Base-by-base conservation (phyloP, 2,797 vertebrate genomes). In the Lepus townsendii region DNA sequence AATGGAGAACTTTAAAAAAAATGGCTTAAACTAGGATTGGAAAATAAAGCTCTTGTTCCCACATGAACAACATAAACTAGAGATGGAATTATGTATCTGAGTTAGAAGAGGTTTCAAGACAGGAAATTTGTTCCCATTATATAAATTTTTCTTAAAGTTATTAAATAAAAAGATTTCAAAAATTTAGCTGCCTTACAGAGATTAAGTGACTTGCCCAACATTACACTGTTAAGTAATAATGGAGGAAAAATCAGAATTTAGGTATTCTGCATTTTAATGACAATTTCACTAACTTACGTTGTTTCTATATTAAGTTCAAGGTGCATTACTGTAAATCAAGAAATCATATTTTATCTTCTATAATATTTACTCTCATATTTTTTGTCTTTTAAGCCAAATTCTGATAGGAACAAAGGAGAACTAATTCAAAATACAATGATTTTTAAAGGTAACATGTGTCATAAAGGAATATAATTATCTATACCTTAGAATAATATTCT, bases 321-420 rank as follows among this genome's bases (percentile, higher is more conserved):
- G 26, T 13, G 47, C 78, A 14, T 83, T 92, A 80, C 72, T 92
- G 85, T 78, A 89, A 88, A 88, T 65, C 77, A 92, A 86, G 38
- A 96, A 79, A 85, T 72, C 27, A 65, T 52, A 73, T 57, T 85
- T 91, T 22, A 91, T n/a, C 83, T 91, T 75, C 79, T 83, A 26
- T 88, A 26, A 72, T 17, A 68, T 79, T 73, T 80, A 88, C 16
- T 32, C 38, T 84, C 54, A 32, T 75, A 2, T 80, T 52, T 80
- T 90, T 72, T 57, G 73, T 47, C 35, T 90, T 93, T 96, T 93
- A 71, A 94, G 87, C 54, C 52, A 50, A 90, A 88, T 90, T 93
- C 30, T 82, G 32, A 85, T 65, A 93, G 65, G 2, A 85, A 8
- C 75, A 54, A 69, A 91, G 57, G n/a, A 95, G 24, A 97, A 96